Evolutionary conservation across 2,888 invertebrate species (phyloP), one percentile per base, ranked within the genome.

Genomic region (Pseudolycoriella hygida): DNA sequence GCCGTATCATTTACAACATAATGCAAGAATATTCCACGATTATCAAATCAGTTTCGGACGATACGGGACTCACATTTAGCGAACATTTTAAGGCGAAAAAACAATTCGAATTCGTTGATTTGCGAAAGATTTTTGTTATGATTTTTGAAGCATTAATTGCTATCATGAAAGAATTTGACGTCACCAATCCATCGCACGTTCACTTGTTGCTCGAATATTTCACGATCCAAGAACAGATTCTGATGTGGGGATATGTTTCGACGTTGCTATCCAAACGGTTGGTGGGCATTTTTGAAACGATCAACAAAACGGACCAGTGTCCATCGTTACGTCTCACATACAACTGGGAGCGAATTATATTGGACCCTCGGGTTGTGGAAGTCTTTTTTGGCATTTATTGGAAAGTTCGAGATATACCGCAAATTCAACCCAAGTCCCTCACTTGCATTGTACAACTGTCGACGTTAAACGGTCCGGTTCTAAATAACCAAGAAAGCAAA

Each of bases 21-120:
- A 77, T 92, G 70, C 85, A 86, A 68, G 92, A 92, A 62, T 90
- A 87, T 67, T 81, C 86, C 8, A 83, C 77, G 25, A 84, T 87
- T 3, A 77, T 81, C 1, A 80, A 86, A 57, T 85, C 89, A 2
- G 80, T 86, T 30, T 85, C 89, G 2, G 80, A 87, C 30, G 87
- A 87, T 64, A 80, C 88, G 11, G 88, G 89, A 5, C 68, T 92
- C 42, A 79, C 88, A 39, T 90, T 86, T 85, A 88, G 88, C 62
- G 75, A 80, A 31, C 90, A 93, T 64, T 78, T 82, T 55, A 74
- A 77, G 57, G 78, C 85, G 25, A 92, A 90, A 62, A 78, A 77
- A 55, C 75, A 80, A 38, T 92, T 93, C 68, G 89, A 92, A 70
- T 74, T 71, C 17, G 70, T 74, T 42, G 84, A 88, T 59, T 67